phyloP scores from a whole-genome alignment of 92 coral and sea anemone genomes.

The Metridium senile region DNA sequence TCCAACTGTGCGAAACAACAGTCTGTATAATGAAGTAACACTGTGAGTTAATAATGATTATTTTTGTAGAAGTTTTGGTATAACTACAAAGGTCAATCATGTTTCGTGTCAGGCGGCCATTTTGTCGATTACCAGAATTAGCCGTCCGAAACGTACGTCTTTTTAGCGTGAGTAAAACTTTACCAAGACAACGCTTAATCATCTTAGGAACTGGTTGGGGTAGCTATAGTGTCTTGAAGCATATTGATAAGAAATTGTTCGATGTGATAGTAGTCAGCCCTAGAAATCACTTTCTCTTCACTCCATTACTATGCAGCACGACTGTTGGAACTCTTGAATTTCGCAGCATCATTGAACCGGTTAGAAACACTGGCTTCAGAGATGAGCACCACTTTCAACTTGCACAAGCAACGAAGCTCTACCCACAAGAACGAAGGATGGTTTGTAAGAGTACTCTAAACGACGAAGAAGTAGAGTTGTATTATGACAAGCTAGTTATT shows the following conservation, averaged over 20 bases:
- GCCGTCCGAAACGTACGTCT: background rate
- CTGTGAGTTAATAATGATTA: background rate
- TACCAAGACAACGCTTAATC: slow-evolving; percentile 56
- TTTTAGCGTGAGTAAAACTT: slow-evolving; percentile 4
- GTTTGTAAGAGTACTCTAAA: slow-evolving; percentile 81
- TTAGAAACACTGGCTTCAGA: slow-evolving; percentile 92
- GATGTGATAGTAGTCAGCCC: slow-evolving; percentile 97
- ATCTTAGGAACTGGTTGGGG: slow-evolving; percentile 99
- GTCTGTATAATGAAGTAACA: background rate
- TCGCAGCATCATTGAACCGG: slow-evolving; percentile 96
- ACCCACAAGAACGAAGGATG: slow-evolving; percentile 55
- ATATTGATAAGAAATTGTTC: slow-evolving; percentile 84
- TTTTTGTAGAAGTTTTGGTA: background rate
- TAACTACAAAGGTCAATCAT: background rate
- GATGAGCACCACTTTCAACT: slow-evolving; percentile 98
- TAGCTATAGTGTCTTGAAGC: slow-evolving; percentile 92
- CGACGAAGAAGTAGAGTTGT: slow-evolving; percentile 58
- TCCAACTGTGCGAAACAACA: too few relatives aligned
- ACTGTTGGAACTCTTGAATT: slow-evolving; percentile 97
- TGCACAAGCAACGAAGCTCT: slow-evolving; percentile 79
- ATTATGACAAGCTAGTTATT: slow-evolving; percentile 89
- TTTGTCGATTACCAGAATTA: background rate
- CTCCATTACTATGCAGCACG: slow-evolving; percentile 92
- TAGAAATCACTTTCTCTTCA: slow-evolving; percentile 92
- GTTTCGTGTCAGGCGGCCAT: background rate